Conservation (phyloP, 2,797 vertebrate genomes). For the Setipinna tenuifilis region DNA sequence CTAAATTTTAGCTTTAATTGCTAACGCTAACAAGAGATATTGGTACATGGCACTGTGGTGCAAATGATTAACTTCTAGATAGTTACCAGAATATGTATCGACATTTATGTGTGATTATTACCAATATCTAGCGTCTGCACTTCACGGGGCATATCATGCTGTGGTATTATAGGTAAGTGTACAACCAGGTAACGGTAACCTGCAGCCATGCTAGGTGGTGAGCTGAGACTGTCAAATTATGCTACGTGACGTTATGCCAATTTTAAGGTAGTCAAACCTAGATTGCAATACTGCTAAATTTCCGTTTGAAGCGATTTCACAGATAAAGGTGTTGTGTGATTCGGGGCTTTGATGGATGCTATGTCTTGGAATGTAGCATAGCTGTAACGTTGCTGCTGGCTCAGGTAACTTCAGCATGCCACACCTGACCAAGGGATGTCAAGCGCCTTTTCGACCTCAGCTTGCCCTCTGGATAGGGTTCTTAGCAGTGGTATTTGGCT, state of each 20-base stretch:
- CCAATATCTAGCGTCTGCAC: too few relatives aligned
- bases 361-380: background rate
- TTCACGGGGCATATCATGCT: background rate
- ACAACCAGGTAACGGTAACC: background rate
- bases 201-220: background rate
- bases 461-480: slow-evolving; percentile 50
- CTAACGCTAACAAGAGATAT: background rate
- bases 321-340: background rate
- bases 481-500: background rate
- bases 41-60: background rate
- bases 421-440: slow-evolving; percentile 38
- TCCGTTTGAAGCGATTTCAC: background rate
- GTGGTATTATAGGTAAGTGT: background rate
- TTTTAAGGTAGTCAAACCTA: too few relatives aligned
- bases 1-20: slow-evolving; percentile 36
- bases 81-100: background rate
- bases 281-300: background rate
- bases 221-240: background rate
- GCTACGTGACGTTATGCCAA: background rate
- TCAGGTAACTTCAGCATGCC: slow-evolving; percentile 24
- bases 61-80: background rate
- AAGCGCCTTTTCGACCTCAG: slow-evolving; percentile 58
- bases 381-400: background rate
- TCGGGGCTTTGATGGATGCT: background rate
- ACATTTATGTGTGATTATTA: too few relatives aligned